Percentiles rank a stretch among this genome's conserved stretches.
Evolutionary conservation across 1,140 invertebrate species (phyloP).

Genomic region (Subanguina moxae): DNA sequence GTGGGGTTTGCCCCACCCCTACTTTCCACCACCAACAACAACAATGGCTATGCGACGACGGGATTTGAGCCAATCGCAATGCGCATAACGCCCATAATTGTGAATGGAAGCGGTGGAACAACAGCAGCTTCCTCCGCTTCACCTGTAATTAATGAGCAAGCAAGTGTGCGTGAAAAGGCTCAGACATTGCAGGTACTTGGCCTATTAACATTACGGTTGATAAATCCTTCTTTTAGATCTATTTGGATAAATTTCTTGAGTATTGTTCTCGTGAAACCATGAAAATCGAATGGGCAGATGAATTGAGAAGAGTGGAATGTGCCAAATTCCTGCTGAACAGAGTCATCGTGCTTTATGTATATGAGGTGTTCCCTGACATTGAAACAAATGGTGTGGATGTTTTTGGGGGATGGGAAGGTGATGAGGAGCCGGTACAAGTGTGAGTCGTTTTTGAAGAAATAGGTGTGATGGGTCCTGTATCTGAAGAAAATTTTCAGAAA

Average conservation of each 20-base stretch:
- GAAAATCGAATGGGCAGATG: constrained; percentile 54
- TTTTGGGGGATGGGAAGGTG: constrained; percentile 55
- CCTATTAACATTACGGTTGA: no score
- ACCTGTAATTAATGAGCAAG: constrained; percentile 23
- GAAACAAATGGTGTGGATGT: constrained; percentile 53
- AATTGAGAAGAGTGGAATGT: constrained; percentile 35
- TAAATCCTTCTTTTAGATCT: constrained; percentile 35
- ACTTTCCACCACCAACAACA: not conserved
- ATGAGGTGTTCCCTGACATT: constrained; percentile 50
- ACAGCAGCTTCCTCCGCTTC: constrained; percentile 7
- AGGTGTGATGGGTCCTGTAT: no score
- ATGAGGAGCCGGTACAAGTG: constrained; percentile 17
- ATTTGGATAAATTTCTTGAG: constrained; percentile 57
- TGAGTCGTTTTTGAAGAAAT: no score
- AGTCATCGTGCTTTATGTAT: constrained; percentile 50
- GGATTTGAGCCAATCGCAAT: constrained; percentile 29
- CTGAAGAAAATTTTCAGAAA: no score
- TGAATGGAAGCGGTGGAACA: constrained; percentile 5
- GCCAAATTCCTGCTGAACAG: constrained; percentile 52
- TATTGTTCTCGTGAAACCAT: constrained; percentile 49
- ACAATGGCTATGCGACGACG: constrained; percentile 17
- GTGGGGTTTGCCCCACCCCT: not conserved
- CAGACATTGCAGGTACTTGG: constrained; percentile 49
- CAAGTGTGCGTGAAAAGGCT: constrained; percentile 44
- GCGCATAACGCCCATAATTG: constrained; percentile 19